Base-by-base conservation (phyloP, 2,888 invertebrate species). In the Branchellion lobata region DNA sequence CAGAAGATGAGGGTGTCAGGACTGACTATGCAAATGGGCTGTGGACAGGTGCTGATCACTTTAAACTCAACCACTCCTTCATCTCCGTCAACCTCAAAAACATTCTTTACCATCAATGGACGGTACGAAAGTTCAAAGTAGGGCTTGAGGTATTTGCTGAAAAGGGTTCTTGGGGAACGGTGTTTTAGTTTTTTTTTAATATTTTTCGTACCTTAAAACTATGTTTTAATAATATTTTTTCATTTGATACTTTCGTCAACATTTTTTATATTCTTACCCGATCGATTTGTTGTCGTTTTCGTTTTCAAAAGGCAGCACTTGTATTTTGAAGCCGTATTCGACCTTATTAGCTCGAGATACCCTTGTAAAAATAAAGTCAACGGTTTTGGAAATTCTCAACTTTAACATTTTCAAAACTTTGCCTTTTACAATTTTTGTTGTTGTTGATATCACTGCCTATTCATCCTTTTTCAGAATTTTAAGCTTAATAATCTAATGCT, bases 91-190 rank as follows among this genome's bases (percentile, higher is more conserved):
- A 77, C 29, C 14, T 57, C 77, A 24, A 77, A 77, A 33, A 77
- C 65, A 27, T 77, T 65, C 0, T 57, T 57, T 11, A 65, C 24
- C 65, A 57, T 57, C 18, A 77, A 18, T 34, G 77, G 77, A 11
- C 77, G 57, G 27, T 34, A 77, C 14, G 77, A 29, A 2, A 31
- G 33, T 33, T 77, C 77, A 36, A 77, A 77, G 34, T 77, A 77
- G 31, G 77, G 77, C 53, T 77, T 77, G 33, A 77, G 27, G 31
- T 57, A 77, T 14, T 77, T 21, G 65, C 65, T 51, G 77, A 77
- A 65, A 27, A 77, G 65, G 34, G 27, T 27, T 53, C 77, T 77
- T 27, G 14, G n/a, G 57, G 1, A 47, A 51, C 31, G 40, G 1
- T n/a, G 21, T 8, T 29, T 14, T 51, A 3, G 40, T 18, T 53